A percentile compares a stretch with the other conserved stretches of the same genome.
Conservation (phyloP, 1,140 invertebrate genomes). For the Hylaeus volcanicus region DNA sequence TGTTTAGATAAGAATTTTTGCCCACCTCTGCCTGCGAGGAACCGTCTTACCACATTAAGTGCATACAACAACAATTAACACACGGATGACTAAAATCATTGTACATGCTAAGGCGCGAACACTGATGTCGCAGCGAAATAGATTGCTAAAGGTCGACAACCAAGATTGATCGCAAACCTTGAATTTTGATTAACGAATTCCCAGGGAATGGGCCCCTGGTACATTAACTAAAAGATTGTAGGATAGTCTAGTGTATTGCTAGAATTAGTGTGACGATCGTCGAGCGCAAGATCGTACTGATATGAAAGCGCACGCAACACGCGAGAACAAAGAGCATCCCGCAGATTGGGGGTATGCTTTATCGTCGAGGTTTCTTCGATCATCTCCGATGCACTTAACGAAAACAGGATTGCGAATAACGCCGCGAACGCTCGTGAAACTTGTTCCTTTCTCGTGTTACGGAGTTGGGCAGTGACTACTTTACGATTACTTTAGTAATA, state of each 20-base stretch:
- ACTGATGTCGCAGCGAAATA: conserved; percentile 26
- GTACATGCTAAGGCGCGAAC: conserved; percentile 47
- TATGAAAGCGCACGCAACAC: conserved; percentile 49
- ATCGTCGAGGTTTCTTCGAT: not conserved
- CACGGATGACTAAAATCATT: conserved; percentile 61
- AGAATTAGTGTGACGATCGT: conserved; percentile 48
- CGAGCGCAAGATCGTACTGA: conserved; percentile 39
- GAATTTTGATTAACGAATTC: conserved; percentile 55
- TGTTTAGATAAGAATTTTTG: no score
- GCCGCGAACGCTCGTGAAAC: not conserved
- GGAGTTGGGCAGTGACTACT: no score
- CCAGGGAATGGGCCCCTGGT: not conserved
- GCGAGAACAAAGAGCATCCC: conserved; percentile 26
- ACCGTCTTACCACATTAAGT: conserved; percentile 34
- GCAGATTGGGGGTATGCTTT: not conserved
- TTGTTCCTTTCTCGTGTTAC: not conserved
- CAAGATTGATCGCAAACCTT: conserved; percentile 41
- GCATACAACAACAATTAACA: conserved; percentile 50
- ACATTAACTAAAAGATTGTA: conserved; percentile 22
- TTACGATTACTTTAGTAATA: no score
- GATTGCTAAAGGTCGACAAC: conserved; percentile 33
- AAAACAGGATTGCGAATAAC: conserved; percentile 32
- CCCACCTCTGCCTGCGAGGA: not conserved
- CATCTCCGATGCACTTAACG: conserved; percentile 18
- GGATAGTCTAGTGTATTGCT: conserved; percentile 58